A percentile compares a stretch with the other conserved stretches of the same genome.
phyloP scores from a whole-genome alignment of 2,113 vertebrate species.

The Stomatorhinus ivindoensis region DNA sequence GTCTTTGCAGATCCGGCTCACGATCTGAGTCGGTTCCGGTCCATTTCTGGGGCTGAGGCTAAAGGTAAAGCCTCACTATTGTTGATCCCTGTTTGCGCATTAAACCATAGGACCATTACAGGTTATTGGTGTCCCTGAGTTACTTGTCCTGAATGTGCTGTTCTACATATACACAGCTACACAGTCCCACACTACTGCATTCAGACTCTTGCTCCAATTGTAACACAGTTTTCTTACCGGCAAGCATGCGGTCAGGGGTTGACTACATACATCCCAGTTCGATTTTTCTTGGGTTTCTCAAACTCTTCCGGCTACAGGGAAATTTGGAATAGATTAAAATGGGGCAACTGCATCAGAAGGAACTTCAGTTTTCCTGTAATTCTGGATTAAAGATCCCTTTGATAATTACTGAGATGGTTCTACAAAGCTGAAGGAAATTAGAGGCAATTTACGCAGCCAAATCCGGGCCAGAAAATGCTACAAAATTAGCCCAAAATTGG shows the following conservation, averaged over 20 bases:
- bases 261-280: conserved; percentile 40
- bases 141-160: neutral
- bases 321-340: neutral
- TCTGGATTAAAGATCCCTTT: neutral
- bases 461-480: neutral
- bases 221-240: neutral
- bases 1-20: neutral
- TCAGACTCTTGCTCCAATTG: neutral
- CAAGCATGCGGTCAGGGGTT: conserved; percentile 35
- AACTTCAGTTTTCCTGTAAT: neutral
- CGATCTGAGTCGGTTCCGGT: neutral
- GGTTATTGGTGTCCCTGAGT: neutral
- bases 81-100: neutral
- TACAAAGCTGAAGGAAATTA: neutral
- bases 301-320: conserved; percentile 28
- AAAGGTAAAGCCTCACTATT: neutral
- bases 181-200: neutral
- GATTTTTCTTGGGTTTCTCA: conserved; percentile 31
- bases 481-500: neutral
- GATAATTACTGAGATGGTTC: neutral
- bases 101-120: neutral
- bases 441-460: neutral
- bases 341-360: neutral
- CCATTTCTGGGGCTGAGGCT: neutral
- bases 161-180: neutral